Conservation (phyloP, 2,113 vertebrate genomes). For the Ursus arctos region DNA sequence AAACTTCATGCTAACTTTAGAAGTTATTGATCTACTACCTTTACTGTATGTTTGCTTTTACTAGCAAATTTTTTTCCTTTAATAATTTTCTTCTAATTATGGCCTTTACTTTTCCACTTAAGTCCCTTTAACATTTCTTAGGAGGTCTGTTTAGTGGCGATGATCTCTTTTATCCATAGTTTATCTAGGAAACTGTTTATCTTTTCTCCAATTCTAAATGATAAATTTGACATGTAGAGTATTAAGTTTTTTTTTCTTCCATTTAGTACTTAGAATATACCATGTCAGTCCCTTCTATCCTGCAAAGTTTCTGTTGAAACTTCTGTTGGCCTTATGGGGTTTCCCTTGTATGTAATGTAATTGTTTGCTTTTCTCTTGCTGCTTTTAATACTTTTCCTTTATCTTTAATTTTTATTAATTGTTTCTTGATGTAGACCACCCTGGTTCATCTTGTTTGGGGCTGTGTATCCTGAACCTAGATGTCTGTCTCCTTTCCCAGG, state of each 20-base stretch:
- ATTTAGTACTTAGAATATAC: background rate
- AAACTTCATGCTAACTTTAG: background rate
- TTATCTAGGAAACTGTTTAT: background rate
- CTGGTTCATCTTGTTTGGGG: background rate
- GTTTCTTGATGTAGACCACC: background rate
- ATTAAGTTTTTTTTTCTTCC: background rate
- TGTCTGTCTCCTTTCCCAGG: background rate
- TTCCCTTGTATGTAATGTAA: background rate
- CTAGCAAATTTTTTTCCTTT: background rate
- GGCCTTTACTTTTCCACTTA: background rate
- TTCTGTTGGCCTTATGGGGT: background rate
- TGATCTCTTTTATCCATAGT: background rate
- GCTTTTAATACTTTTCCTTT: background rate
- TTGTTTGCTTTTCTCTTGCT: background rate
- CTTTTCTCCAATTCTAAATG: background rate
- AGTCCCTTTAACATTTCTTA: background rate
- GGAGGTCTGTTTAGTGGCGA: background rate
- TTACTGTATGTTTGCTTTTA: background rate
- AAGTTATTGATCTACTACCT: background rate
- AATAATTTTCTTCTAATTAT: background rate
- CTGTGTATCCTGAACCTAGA: background rate
- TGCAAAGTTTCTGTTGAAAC: background rate
- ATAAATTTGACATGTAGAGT: background rate
- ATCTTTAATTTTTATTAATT: background rate
- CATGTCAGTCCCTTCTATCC: background rate